phyloP scores from a whole-genome alignment of 2,113 vertebrate species.

The Sminthopsis crassicaudata region DNA sequence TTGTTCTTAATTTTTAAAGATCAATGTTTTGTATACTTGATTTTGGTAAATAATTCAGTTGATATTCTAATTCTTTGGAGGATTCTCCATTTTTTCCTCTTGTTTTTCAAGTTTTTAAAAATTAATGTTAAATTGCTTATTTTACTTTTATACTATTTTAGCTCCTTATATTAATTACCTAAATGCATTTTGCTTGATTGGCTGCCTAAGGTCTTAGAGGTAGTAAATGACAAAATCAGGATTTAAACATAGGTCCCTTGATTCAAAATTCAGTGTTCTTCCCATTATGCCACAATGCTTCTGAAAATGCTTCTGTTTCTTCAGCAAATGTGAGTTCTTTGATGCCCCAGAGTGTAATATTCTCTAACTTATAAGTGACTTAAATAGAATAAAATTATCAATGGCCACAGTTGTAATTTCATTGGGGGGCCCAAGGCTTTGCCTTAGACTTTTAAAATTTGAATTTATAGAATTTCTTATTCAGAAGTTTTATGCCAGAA shows the following conservation, averaged over 20 bases:
- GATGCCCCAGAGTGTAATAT: neutral
- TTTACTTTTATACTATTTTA: neutral
- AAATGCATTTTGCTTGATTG: neutral
- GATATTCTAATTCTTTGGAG: neutral
- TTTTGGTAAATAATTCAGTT: neutral
- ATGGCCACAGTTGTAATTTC: neutral
- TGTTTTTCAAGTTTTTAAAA: neutral
- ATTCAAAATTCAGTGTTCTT: neutral
- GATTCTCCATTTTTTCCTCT: neutral
- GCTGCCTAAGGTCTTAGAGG: neutral
- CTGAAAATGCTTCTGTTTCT: neutral
- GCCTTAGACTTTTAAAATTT: neutral
- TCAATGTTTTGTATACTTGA: neutral
- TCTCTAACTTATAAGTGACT: neutral
- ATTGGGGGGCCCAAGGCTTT: neutral
- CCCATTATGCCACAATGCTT: neutral
- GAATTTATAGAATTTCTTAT: neutral
- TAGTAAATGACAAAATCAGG: neutral
- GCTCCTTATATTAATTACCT: neutral
- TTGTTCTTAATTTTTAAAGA: neutral
- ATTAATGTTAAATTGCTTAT: neutral
- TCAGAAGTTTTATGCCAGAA: neutral
- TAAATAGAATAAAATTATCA: neutral
- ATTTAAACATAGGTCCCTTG: neutral
- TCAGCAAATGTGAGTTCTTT: neutral